Base-by-base conservation (phyloP, 1,140 invertebrate species). In the Leucophenga varia region DNA sequence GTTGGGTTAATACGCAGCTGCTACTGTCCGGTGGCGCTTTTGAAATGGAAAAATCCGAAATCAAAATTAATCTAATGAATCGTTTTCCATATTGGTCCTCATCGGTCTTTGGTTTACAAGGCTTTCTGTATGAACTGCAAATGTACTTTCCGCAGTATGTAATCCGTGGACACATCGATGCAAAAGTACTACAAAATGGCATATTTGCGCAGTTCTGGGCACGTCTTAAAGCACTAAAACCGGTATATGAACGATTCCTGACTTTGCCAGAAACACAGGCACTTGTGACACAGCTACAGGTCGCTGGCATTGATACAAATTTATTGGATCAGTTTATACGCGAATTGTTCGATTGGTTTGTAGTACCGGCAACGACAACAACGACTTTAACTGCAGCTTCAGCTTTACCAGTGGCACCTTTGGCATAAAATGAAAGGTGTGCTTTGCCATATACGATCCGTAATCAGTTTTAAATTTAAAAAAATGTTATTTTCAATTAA, bases 71-170 rank as follows among this genome's bases (percentile, higher is more conserved):
- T 1, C 43, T 73, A 13, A 10, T 61, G 4, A 73, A 72, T 41
- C 57, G 51, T 9, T 61, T 54, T 38, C 61, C 64, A 4, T 72
- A 67, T 22, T 57, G 64, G 59, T 55, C 68, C 1, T 55, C 55
- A 17, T 64, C 57, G 9, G 69, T 72, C 0, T 57, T 46, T 1
- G 70, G 70, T 5, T 71, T 52, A 57, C 63, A 59, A 16, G 70
- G 70, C 51, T 73, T 73, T 36, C 42, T 73, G 8, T 57, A 53
- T 45, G 70, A 73, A 41, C 57, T 59, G 9, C 50, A 71, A 12
- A 48, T 63, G 7, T 71, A 73, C 36, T 57, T 59, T 8, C 70
- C 70, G 0, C 37, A 40, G 2, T 50, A 63, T 13, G 52, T 59
- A 8, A 56, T 73, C 1, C 43, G 45, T 2, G 55, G 54, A 1